Percentiles rank a stretch among this genome's conserved stretches.
phyloP scores from a whole-genome alignment of 2,797 vertebrate genomes.

The Naso thynnoides region DNA sequence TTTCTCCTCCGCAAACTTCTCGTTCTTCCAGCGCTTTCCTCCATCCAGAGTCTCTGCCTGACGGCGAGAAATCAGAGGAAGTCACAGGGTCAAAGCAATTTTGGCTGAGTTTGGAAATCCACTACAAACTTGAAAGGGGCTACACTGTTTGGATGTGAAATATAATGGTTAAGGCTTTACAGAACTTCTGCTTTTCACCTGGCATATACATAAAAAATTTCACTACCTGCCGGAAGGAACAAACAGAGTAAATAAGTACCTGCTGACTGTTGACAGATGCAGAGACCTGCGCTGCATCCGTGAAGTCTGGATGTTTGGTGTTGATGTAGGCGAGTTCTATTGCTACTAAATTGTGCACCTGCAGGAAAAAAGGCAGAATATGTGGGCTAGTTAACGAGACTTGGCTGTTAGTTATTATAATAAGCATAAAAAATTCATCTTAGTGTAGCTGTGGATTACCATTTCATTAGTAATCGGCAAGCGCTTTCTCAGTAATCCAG shows the following conservation, averaged over 20 bases:
- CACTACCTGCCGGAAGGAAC: conserved; percentile 16
- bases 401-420: conserved; percentile 18
- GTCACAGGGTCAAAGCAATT: conserved; percentile 51
- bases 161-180: conserved; percentile 20
- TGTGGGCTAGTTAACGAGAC: not conserved
- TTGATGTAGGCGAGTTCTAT: conserved; percentile 91
- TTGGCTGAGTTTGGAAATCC: conserved; percentile 27
- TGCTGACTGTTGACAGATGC: conserved; percentile 88
- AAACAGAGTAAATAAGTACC: conserved; percentile 72
- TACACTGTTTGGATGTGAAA: conserved; percentile 24
- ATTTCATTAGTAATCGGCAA: conserved; percentile 89
- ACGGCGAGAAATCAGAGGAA: conserved; percentile 34
- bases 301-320: conserved; percentile 91
- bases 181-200: conserved; percentile 22
- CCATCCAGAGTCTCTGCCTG: conserved; percentile 82
- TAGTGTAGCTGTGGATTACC: conserved; percentile 73
- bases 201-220: conserved; percentile 31
- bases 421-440: conserved; percentile 33
- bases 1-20: conserved; percentile 76
- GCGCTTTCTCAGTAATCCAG: conserved; percentile 86
- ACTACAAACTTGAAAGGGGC: conserved; percentile 15
- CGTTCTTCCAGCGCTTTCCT: conserved; percentile 86
- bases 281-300: conserved; percentile 87
- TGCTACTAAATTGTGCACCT: conserved; percentile 89
- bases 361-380: not conserved